Percentiles rank a stretch among this genome's conserved stretches.
These are phyloP conservation scores for Agriopis marginaria DNA, from an alignment of 2,888 invertebrate species.

Conservation along the genomic window DNA sequence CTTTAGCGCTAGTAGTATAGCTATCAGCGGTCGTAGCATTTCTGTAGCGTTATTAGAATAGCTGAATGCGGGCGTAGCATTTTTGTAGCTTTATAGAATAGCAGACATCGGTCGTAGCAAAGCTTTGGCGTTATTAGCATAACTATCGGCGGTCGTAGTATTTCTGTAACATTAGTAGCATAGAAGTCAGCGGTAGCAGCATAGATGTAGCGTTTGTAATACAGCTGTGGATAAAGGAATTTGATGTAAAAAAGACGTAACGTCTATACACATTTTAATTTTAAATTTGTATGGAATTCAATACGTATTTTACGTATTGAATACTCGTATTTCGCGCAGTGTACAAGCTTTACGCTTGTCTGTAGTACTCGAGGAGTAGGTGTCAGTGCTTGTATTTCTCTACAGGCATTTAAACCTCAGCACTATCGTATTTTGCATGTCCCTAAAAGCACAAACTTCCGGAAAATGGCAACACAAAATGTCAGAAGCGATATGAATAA, in stretches of 20 bases:
- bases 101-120: background rate
- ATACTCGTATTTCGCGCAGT: too few relatives aligned
- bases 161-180: background rate
- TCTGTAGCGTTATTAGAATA: background rate
- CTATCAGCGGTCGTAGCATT: background rate
- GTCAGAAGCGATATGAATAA: slow-evolving; percentile 27
- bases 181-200: too few relatives aligned
- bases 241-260: background rate
- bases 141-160: background rate
- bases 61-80: too few relatives aligned
- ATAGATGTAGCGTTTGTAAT: background rate
- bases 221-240: background rate
- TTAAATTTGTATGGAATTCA: too few relatives aligned
- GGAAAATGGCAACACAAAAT: background rate
- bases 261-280: too few relatives aligned
- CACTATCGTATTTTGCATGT: background rate
- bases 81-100: background rate
- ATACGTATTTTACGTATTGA: too few relatives aligned
- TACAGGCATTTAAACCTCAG: background rate
- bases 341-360: too few relatives aligned
- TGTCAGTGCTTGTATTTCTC: background rate
- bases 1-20: background rate
- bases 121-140: background rate
- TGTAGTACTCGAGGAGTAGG: background rate
- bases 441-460: background rate